These are phyloP conservation scores for Pituophis catenifer DNA, from an alignment of 2,113 vertebrate genomes.

Conservation along the genomic window DNA sequence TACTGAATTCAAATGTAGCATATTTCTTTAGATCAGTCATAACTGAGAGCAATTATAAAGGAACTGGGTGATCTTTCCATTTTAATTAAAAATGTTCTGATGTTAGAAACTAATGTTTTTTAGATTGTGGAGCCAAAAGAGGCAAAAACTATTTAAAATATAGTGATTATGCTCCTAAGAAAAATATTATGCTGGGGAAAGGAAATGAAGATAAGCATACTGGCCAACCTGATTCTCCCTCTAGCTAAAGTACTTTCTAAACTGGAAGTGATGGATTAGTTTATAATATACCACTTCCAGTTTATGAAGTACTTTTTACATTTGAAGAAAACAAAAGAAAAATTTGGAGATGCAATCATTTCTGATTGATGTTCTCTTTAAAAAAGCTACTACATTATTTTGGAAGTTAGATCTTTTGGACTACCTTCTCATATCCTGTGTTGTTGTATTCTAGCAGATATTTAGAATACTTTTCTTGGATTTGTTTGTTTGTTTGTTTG, in stretches of 20 bases:
- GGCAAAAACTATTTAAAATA: neutral
- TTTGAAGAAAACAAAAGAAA: neutral
- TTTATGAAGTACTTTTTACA: neutral
- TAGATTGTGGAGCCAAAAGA: neutral
- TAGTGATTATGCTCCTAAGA: neutral
- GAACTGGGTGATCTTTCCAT: neutral
- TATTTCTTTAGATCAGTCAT: neutral
- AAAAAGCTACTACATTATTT: neutral
- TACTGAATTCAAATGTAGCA: neutral
- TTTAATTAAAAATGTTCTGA: neutral
- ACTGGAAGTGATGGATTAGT: neutral
- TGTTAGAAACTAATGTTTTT: neutral
- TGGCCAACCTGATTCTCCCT: neutral
- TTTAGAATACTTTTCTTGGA: neutral
- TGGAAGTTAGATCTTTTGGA: neutral
- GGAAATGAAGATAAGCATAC: neutral
- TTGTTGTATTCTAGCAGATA: neutral
- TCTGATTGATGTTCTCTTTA: neutral
- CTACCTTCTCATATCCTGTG: neutral
- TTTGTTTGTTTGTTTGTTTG: neutral
- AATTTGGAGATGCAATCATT: neutral
- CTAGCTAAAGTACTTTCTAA: neutral
- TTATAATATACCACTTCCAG: neutral
- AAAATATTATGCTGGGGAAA: neutral
- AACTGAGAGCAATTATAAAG: neutral